phyloP scores from a whole-genome alignment of 2,113 vertebrate genomes.

The Nipponia nippon region DNA sequence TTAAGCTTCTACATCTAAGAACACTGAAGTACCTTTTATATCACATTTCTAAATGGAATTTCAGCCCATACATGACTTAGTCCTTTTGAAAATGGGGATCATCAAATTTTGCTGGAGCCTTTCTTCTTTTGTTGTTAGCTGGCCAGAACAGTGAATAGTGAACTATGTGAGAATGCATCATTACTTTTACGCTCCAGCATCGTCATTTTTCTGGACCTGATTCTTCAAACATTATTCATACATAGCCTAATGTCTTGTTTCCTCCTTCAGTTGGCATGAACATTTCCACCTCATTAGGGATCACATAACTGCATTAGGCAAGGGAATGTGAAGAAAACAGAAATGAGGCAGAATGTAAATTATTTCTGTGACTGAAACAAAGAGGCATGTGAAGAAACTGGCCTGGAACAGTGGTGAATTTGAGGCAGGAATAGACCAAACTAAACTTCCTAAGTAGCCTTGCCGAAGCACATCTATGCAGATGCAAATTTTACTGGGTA shows the following conservation, averaged over 20 bases:
- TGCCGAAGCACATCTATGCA: background rate
- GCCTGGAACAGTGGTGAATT: background rate
- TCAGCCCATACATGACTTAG: background rate
- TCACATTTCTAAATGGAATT: background rate
- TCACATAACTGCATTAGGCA: background rate
- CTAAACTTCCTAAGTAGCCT: background rate
- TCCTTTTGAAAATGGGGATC: background rate
- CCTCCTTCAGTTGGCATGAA: background rate
- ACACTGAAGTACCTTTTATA: background rate
- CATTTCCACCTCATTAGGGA: background rate
- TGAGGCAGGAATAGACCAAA: background rate
- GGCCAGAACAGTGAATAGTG: background rate
- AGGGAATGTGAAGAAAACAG: background rate
- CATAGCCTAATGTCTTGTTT: background rate
- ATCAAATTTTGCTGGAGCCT: background rate
- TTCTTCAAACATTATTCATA: background rate
- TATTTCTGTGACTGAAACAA: background rate
- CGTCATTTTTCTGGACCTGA: background rate
- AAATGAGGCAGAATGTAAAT: background rate
- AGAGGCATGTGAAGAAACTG: background rate
- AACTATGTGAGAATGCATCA: background rate
- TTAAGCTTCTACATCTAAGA: background rate
- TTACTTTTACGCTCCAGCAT: accelerated
- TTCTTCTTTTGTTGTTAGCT: background rate
- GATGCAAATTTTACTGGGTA: background rate